A percentile compares a stretch with the other conserved stretches of the same genome.
Evolutionary conservation across 2,113 vertebrate genomes (phyloP).

Genomic region (Azemiops feae): DNA sequence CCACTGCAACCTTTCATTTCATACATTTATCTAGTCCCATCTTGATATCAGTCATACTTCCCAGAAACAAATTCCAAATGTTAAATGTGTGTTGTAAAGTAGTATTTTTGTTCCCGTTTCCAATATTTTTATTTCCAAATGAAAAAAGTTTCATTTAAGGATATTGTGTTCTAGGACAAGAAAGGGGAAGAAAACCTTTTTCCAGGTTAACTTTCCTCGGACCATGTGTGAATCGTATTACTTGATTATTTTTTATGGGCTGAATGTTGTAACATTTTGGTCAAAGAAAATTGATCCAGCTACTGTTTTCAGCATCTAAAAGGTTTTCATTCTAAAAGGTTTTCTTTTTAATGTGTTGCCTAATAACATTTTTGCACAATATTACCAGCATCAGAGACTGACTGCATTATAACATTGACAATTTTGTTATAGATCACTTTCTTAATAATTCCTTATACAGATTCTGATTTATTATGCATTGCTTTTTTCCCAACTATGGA

Average conservation of each 20-base stretch:
- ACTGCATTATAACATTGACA: neutral
- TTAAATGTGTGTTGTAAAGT: neutral
- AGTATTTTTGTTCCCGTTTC: neutral
- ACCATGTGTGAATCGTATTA: neutral
- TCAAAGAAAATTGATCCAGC: neutral
- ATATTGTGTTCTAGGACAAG: neutral
- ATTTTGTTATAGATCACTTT: neutral
- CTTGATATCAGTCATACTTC: neutral
- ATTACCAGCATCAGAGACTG: neutral
- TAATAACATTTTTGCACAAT: neutral
- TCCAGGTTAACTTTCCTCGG: neutral
- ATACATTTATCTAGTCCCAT: neutral
- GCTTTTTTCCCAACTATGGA: neutral
- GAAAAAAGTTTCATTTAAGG: neutral
- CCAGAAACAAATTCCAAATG: neutral
- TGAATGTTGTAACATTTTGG: neutral
- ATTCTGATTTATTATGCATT: neutral
- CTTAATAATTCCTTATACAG: neutral
- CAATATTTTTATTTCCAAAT: too few relatives aligned
- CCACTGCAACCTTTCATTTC: neutral
- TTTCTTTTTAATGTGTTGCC: neutral
- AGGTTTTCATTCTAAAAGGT: neutral
- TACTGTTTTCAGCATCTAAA: neutral
- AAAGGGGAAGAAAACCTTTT: neutral
- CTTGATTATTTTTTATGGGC: neutral